Percentiles rank a stretch among this genome's conserved stretches.
phyloP scores from a whole-genome alignment of 2,797 vertebrate species.

The Nannoperca australis region DNA sequence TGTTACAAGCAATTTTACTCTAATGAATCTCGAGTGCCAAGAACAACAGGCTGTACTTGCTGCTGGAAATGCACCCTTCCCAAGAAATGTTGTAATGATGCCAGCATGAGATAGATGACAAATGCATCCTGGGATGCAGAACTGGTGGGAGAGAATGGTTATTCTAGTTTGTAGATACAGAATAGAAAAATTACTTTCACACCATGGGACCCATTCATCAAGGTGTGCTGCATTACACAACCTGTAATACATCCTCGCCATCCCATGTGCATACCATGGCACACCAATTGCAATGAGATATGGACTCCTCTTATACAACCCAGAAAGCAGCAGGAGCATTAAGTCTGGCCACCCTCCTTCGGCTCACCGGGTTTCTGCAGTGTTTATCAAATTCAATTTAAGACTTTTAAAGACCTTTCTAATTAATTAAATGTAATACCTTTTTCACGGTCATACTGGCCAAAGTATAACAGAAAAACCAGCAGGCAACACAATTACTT shows the following conservation, averaged over 20 bases:
- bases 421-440: neutral
- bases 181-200: constrained; percentile 30
- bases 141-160: constrained; percentile 23
- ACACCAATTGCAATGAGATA: constrained; percentile 16
- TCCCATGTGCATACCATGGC: neutral
- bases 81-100: constrained; percentile 32
- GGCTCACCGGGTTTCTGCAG: neutral
- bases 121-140: constrained; percentile 40
- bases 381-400: too few species aligned
- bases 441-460: neutral
- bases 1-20: constrained; percentile 45
- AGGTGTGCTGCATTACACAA: constrained; percentile 7
- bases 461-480: too few species aligned
- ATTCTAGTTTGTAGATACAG: constrained; percentile 34
- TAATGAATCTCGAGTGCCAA: constrained; percentile 53
- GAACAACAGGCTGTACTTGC: constrained; percentile 38
- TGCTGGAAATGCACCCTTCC: constrained; percentile 35
- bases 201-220: constrained; percentile 23
- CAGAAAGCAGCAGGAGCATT: neutral
- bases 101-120: constrained; percentile 38
- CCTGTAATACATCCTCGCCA: neutral
- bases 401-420: neutral
- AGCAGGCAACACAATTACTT: too few species aligned
- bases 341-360: neutral
- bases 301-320: neutral